Conservation (phyloP, 2,113 vertebrate species). For the Podocnemis expansa region DNA sequence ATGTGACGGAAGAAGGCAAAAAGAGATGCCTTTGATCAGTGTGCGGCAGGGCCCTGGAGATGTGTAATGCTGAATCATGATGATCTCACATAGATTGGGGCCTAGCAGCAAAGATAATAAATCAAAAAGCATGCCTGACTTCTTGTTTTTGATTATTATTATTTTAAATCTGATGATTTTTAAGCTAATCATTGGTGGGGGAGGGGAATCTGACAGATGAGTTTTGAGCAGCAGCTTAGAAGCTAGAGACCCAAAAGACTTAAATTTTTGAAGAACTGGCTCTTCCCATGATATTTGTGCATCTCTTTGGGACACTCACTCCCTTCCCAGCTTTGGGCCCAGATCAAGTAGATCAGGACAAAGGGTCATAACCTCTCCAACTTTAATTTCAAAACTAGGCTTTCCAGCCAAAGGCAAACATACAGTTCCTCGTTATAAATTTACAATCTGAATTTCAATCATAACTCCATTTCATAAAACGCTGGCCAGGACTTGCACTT, state of each 20-base stretch:
- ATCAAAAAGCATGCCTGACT: neutral
- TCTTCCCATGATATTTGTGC: constrained; percentile 53
- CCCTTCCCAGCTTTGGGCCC: neutral
- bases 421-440: constrained; percentile 24
- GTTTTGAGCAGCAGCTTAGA: neutral
- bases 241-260: neutral
- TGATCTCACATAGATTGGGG: neutral
- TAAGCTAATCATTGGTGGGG: constrained; percentile 14
- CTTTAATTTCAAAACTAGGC: neutral
- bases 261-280: constrained; percentile 7
- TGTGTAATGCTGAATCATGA: neutral
- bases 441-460: neutral
- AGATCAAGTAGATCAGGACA: neutral
- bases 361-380: neutral
- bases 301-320: neutral
- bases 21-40: neutral
- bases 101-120: neutral
- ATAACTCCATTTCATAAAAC: neutral
- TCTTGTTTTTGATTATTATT: rapidly evolving
- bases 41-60: no score
- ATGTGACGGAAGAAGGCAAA: neutral
- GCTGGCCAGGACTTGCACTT: neutral
- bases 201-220: neutral
- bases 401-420: constrained; percentile 6
- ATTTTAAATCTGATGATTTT: constrained; percentile 15